Evolutionary conservation across 2,888 invertebrate genomes (phyloP), one percentile per base, ranked within the genome.

Genomic region (Eudemis profundana): DNA sequence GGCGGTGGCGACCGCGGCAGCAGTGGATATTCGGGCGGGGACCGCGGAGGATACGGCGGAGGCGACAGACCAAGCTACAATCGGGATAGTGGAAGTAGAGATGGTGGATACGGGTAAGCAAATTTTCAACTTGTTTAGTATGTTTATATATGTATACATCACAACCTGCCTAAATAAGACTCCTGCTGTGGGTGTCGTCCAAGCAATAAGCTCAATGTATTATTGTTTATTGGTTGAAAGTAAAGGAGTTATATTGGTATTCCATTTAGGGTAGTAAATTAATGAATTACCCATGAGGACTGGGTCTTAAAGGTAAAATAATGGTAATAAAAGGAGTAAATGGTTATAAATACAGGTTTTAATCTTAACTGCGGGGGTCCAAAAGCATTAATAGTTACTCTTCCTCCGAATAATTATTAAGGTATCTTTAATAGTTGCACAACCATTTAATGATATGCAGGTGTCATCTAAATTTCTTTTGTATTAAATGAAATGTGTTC

Each of bases 51-150:
- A 68, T 88, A 86, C 74, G 89, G 90, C 40, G 89, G 92, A 72
- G 86, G 90, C 70, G 90, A 92, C 74, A 78, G 93, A 67, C 82
- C 90, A 68, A 85, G 93, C 76, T 93, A 89, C 84, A 92, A 84
- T 84, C 93, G 93, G 86, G 93, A 93, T 84, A 93, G 93, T 80
- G 94, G 89, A 83, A 93, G 81, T 90, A 93, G 85, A 90, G 93
- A 88, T 79, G 87, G 91, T 61, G 93, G 93, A 82, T 94, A 87
- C 86, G 94, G 94, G 94, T 94, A 85, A 94, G 94, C 89, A 72
- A 12, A 23, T 14, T 50, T 50, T 5, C 3, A 42, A 4, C 57
- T 14, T 10, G 17, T 63, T 49, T 67, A 65, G 29, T 54, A 19
- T 50, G 17, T 53, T 42, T 2, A 23, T 46, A 10, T 33, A 38